A percentile compares a stretch with the other conserved stretches of the same genome.
phyloP scores from a whole-genome alignment of 2,888 invertebrate species.

The Deroplatys truncata region DNA sequence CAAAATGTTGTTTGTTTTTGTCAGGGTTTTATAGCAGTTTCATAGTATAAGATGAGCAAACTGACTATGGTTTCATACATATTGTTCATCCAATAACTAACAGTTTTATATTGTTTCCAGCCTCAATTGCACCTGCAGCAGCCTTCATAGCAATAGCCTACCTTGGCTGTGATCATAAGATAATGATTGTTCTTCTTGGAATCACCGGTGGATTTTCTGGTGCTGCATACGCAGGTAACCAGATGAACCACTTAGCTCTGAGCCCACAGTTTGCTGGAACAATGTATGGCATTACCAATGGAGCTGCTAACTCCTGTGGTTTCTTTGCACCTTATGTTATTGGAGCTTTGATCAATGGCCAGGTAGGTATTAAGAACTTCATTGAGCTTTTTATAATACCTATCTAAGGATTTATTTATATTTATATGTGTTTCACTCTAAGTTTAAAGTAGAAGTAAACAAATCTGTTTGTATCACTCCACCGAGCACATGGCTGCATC shows the following conservation, averaged over 20 bases:
- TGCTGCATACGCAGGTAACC: slow-evolving; percentile 74
- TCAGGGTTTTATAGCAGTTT: too few species aligned
- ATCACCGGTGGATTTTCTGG: slow-evolving; percentile 71
- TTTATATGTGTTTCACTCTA: too few species aligned
- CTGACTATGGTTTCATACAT: too few species aligned
- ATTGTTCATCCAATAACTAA: too few species aligned
- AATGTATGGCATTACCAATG: slow-evolving; percentile 80
- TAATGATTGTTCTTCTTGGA: slow-evolving; percentile 66
- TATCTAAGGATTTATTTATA: too few species aligned
- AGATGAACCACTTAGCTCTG: slow-evolving; percentile 79
- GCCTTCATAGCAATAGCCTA: slow-evolving; percentile 75
- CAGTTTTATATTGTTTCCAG: slow-evolving; percentile 38
- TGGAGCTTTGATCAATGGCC: slow-evolving; percentile 65
- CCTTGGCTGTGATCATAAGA: slow-evolving; percentile 68
- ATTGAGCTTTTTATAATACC: too few species aligned
- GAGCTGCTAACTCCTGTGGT: slow-evolving; percentile 76
- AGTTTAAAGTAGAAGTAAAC: too few species aligned
- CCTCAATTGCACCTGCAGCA: slow-evolving; percentile 67
- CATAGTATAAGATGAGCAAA: too few species aligned
- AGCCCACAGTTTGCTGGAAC: slow-evolving; percentile 80
- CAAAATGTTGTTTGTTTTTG: too few species aligned
- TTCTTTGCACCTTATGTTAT: slow-evolving; percentile 78
- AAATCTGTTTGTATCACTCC: too few species aligned
- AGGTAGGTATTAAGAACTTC: too few species aligned
- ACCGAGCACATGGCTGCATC: too few species aligned